Evolutionary conservation across 2,113 vertebrate genomes (phyloP), one percentile per base, ranked within the genome.

Genomic region (Aplodontia rufa): DNA sequence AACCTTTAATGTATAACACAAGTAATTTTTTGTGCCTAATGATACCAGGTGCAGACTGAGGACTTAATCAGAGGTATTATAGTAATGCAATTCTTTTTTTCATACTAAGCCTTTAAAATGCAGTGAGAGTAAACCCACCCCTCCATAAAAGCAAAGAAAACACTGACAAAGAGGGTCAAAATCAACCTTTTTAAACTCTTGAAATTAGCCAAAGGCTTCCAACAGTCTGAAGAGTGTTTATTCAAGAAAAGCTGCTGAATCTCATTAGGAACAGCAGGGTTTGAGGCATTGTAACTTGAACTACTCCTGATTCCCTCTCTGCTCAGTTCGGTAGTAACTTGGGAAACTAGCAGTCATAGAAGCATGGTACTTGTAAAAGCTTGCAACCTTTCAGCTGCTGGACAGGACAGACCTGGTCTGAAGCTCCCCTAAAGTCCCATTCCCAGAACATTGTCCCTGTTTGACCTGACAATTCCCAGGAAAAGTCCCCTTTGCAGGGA

Each of bases 191-290:
- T 91, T 81, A 87, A 84, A 90, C 76, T 92, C 81, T 83, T 40
- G 14, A 95, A 82, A 74, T 96, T 82, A 92, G 62, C 92, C 53
- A 93, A 81, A 76, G n/a, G 30, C 72, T 96, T 93, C 79, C 66
- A 93, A 47, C 68, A 85, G 24, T 82, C 47, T 53, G 10, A 91
- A 69, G 42, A 91, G 22, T 95, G 26, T 97, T 96, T 96, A 91
- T 81, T 94, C 58, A 85, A 71, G 93, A 87, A 94, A 96, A 96
- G 74, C 79, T 96, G 69, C 89, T 91, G 94, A 90, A 60, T 94
- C 40, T 94, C 42, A 68, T 62, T 94, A 96, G 76, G 58, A 91
- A 35, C 40, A 93, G 60, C 75, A 95, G 89, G 49, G 69, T 83
- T 86, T 95, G 88, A 96, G 84, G 93, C 55, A 64, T 53, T 92